phyloP scores from a whole-genome alignment of 2,113 vertebrate species.

The Notiomystis cincta region DNA sequence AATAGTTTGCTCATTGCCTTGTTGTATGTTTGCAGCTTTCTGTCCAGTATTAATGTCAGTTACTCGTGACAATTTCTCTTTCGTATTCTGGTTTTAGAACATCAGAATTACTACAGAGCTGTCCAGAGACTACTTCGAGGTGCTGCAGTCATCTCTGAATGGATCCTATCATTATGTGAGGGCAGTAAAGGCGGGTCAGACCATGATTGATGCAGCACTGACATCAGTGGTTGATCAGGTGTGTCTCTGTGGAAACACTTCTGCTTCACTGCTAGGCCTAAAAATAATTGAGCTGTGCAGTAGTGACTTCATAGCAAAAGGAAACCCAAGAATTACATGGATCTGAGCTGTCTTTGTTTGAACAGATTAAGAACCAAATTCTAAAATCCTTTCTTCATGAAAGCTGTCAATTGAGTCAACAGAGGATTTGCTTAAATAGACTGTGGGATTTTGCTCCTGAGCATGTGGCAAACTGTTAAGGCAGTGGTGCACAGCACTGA shows the following conservation, averaged over 20 bases:
- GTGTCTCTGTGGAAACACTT: slow-evolving; percentile 9
- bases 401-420: neutral
- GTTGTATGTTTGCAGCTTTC: neutral
- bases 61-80: neutral
- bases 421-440: neutral
- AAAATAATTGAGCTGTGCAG: neutral
- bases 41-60: neutral
- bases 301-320: neutral
- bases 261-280: neutral
- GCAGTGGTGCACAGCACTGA: neutral
- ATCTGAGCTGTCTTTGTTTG: neutral
- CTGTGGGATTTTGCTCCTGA: neutral
- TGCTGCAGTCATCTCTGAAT: slow-evolving; percentile 85
- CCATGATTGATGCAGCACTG: slow-evolving; percentile 79
- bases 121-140: slow-evolving; percentile 81
- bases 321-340: neutral
- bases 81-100: slow-evolving; percentile 73
- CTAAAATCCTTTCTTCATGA: neutral
- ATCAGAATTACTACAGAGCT: slow-evolving; percentile 80
- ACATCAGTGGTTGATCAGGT: slow-evolving; percentile 86
- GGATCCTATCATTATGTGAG: slow-evolving; percentile 85
- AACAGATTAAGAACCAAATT: neutral
- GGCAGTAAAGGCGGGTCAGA: slow-evolving; percentile 80
- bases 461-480: neutral
- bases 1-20: neutral